Evolutionary conservation across 2,113 vertebrate genomes (phyloP).

Genomic region (Hydropotes inermis): DNA sequence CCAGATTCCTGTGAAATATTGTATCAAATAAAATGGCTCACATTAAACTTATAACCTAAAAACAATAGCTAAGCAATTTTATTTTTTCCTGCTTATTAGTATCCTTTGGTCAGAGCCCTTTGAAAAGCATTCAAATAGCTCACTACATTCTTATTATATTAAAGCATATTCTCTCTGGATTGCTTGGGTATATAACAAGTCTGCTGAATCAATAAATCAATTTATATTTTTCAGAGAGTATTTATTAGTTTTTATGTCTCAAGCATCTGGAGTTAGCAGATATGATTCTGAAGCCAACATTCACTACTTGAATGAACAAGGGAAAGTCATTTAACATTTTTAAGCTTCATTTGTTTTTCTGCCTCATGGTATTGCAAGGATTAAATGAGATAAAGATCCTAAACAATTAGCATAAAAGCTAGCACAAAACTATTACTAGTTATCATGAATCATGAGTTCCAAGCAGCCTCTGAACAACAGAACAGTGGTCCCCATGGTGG

Average conservation of each 20-base stretch:
- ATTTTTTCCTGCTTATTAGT: background rate
- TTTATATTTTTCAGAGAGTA: background rate
- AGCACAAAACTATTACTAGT: background rate
- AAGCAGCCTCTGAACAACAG: background rate
- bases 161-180: background rate
- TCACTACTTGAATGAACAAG: background rate
- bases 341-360: background rate
- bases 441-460: background rate
- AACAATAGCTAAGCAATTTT: background rate
- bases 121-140: background rate
- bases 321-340: background rate
- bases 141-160: background rate
- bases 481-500: fast-evolving
- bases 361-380: background rate
- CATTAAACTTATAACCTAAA: background rate
- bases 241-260: background rate
- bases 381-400: background rate
- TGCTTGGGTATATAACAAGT: background rate
- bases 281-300: background rate
- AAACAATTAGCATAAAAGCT: background rate
- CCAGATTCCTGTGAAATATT: background rate
- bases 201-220: background rate
- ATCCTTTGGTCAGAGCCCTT: background rate
- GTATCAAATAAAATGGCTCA: background rate
- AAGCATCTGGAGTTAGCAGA: background rate